A percentile compares a stretch with the other conserved stretches of the same genome.
These are phyloP conservation scores for Tuberolachnus salignus DNA, from an alignment of 2,888 invertebrate species.

Conservation along the genomic window DNA sequence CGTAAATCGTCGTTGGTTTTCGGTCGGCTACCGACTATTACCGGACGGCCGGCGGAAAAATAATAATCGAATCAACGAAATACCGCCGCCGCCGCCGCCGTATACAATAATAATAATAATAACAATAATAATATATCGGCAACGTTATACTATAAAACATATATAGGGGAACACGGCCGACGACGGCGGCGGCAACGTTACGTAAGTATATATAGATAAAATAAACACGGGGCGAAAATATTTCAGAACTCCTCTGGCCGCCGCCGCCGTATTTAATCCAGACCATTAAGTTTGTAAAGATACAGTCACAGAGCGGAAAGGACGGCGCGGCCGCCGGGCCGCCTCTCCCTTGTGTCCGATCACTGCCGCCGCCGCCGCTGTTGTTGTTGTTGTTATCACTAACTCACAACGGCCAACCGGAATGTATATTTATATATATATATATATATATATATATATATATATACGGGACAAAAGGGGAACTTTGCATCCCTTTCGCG, in stretches of 20 bases:
- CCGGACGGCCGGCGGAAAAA: too few relatives aligned
- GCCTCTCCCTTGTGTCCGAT: slow-evolving; percentile 50
- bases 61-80: background rate
- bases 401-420: slow-evolving; percentile 49
- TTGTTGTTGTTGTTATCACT: slow-evolving; percentile 52
- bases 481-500: slow-evolving; percentile 46
- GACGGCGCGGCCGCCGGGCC: slow-evolving; percentile 23
- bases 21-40: too few relatives aligned
- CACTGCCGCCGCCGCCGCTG: slow-evolving; percentile 28
- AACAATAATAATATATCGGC: too few relatives aligned
- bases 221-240: slow-evolving; percentile 53
- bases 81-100: background rate
- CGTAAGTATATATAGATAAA: slow-evolving; percentile 9
- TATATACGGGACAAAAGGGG: slow-evolving; percentile 34
- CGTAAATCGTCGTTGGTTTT: too few relatives aligned
- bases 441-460: background rate
- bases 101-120: background rate
- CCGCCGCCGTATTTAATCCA: slow-evolving; percentile 54
- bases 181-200: background rate
- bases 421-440: background rate
- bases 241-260: slow-evolving; percentile 53
- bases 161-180: background rate
- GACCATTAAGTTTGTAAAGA: slow-evolving; percentile 54
- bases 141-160: background rate
- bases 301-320: slow-evolving; percentile 52